Evolutionary conservation across 2,113 vertebrate species (phyloP).

Genomic region (Hippocampus comes): DNA sequence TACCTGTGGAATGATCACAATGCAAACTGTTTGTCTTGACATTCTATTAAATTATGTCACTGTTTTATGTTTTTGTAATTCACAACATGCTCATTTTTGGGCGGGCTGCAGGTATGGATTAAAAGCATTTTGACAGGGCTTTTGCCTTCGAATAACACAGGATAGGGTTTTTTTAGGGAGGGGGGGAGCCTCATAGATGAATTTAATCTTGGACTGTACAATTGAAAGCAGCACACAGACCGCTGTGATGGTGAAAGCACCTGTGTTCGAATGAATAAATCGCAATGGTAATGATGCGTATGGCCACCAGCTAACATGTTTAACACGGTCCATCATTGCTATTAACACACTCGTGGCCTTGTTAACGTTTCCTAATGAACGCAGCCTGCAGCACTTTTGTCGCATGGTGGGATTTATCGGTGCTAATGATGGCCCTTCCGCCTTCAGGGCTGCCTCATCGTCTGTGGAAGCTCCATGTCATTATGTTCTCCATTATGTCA

Average conservation of each 20-base stretch:
- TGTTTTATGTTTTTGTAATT: too few relatives aligned
- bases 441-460: not conserved
- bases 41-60: too few relatives aligned
- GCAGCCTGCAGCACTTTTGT: slow-evolving; percentile 55
- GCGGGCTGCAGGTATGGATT: too few relatives aligned
- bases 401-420: slow-evolving; percentile 58
- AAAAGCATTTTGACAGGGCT: too few relatives aligned
- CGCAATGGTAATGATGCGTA: slow-evolving; percentile 52
- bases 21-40: too few relatives aligned
- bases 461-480: not conserved
- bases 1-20: too few relatives aligned
- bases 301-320: slow-evolving; percentile 54
- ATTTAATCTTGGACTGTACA: too few relatives aligned
- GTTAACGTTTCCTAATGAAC: slow-evolving; percentile 68
- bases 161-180: too few relatives aligned
- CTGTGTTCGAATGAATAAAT: not conserved
- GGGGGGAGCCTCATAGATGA: too few relatives aligned
- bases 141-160: too few relatives aligned
- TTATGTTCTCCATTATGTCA: not conserved
- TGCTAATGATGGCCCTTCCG: slow-evolving; percentile 49
- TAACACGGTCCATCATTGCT: slow-evolving; percentile 56
- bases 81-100: too few relatives aligned
- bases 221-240: not conserved
- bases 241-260: not conserved
- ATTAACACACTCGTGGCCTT: slow-evolving; percentile 66